A percentile compares a stretch with the other conserved stretches of the same genome.
phyloP scores from a whole-genome alignment of 2,797 vertebrate genomes.

The Myotis pilosus region DNA sequence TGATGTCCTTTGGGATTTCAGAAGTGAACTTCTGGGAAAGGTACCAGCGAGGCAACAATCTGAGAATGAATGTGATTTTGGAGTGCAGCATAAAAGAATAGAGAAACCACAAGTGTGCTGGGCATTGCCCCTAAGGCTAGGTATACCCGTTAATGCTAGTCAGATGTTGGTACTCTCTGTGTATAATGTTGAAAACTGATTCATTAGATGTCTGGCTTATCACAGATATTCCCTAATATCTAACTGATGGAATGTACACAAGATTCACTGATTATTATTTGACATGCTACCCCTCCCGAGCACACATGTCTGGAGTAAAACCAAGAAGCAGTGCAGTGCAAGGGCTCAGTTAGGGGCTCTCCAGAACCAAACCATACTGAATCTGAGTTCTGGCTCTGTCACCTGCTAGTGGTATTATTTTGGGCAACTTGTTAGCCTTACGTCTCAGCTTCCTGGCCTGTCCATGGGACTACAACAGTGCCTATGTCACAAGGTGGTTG shows the following conservation, averaged over 20 bases:
- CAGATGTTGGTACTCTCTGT: background rate
- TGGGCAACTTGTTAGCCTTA: background rate
- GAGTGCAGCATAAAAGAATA: background rate
- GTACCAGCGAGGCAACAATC: background rate
- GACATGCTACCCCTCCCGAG: background rate
- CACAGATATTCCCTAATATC: background rate
- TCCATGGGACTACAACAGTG: background rate
- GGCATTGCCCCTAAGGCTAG: background rate
- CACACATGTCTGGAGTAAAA: background rate
- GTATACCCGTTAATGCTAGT: background rate
- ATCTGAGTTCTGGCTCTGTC: background rate
- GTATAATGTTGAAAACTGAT: background rate
- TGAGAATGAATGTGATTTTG: background rate
- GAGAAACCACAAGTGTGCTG: background rate
- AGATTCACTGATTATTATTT: background rate
- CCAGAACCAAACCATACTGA: background rate
- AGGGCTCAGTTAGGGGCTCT: background rate
- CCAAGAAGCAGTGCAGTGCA: background rate
- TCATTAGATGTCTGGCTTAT: background rate
- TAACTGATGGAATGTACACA: background rate
- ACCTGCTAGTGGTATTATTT: background rate
- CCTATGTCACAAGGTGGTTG: background rate
- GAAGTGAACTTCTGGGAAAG: slow-evolving; percentile 39
- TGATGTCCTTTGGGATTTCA: background rate
- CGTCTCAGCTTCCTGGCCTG: background rate